Base-by-base conservation (phyloP, 2,888 invertebrate genomes). In the Lasius platythorax region DNA sequence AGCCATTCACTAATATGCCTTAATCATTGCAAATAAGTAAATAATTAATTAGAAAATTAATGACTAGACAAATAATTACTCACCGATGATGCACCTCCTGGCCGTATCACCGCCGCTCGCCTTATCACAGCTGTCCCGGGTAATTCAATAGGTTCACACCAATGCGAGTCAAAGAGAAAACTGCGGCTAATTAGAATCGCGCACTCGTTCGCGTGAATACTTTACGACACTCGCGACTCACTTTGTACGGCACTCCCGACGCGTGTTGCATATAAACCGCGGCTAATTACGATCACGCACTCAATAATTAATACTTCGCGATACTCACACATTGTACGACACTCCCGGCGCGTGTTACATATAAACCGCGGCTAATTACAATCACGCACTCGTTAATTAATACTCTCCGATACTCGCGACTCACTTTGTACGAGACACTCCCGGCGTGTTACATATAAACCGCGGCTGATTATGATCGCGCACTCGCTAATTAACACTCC, bases 1-100 rank as follows among this genome's bases (percentile, higher is more conserved):
- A 11, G 18, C 4, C 3, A 18, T 28, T 40, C 28, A 3, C 18
- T 11, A 23, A 18, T 30, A 11, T 0, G 11, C 28, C 30, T 68
- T 68, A 67, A 70, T 70, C 1, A n/a, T 50, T 50, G n/a, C 68
- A 50, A 70, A 50, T 50, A 70, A 50, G 30, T 46, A 30, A 46
- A 46, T 68, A 68, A 68, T 68, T 30, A 67, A 46, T 18, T 9
- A 18, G 6, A 12, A 12, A 33, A 30, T 6, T 50, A 33, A 50
- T n/a, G 23, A 23, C 23, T n/a, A 23, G 50, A 50, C 6, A n/a
- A 50, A 30, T 50, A 37, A 37, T n/a, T 33, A 73, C 58, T 73
- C 56, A 72, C 72, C 28, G 12, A 11, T 37, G 4, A 70, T 12
- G 30, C 1, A 30, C 0, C n/a, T 8, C 8, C 12, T 30, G 6